Conservation (phyloP, 1,140 invertebrate genomes). For the Coboldia fuscipes region DNA sequence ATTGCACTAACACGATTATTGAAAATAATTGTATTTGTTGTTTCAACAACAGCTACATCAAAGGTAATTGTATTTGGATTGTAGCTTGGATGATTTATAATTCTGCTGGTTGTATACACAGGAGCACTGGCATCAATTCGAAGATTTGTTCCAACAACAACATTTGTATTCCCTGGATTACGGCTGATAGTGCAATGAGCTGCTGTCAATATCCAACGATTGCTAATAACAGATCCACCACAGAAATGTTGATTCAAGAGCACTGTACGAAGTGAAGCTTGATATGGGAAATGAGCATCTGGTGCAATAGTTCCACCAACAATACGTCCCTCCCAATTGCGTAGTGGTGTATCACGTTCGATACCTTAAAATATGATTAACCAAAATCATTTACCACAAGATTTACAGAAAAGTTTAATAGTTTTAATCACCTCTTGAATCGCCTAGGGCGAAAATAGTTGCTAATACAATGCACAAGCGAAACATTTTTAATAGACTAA, state of each 20-base stretch:
- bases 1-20: conserved; percentile 17
- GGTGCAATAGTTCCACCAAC: conserved; percentile 11
- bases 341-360: too few species aligned
- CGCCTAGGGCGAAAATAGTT: too few species aligned
- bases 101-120: conserved; percentile 19
- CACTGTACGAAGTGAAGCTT: conserved; percentile 12
- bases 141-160: background rate
- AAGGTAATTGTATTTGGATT: conserved; percentile 15
- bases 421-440: too few species aligned
- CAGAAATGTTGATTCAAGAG: conserved; percentile 11
- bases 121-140: background rate
- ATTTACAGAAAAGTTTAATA: too few species aligned
- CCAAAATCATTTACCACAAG: too few species aligned
- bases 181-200: conserved; percentile 23
- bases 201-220: conserved; percentile 26
- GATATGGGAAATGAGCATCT: conserved; percentile 23
- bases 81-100: conserved; percentile 25
- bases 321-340: conserved; percentile 7
- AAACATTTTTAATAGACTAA: too few species aligned
- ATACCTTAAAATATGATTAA: too few species aligned
- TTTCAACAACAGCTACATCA: conserved; percentile 21
- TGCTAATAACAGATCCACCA: conserved; percentile 27
- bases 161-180: background rate
- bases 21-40: conserved; percentile 15
- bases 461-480: too few species aligned